A percentile compares a stretch with the other conserved stretches of the same genome.
phyloP scores from a whole-genome alignment of 2,888 invertebrate species.

The Serripes groenlandicus region DNA sequence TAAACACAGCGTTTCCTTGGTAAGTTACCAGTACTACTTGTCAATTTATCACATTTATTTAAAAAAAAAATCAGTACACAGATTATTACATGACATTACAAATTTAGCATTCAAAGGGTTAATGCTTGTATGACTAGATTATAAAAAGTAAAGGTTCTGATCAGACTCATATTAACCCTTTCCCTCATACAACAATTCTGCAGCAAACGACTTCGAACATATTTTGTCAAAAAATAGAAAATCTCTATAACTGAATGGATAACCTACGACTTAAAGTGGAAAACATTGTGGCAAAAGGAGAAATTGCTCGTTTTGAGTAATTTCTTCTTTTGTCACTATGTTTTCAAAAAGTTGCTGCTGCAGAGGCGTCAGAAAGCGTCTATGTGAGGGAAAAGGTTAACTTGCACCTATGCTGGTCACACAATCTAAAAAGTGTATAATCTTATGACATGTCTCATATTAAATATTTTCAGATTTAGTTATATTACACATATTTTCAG shows the following conservation, averaged over 20 bases:
- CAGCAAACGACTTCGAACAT: background rate
- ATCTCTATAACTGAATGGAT: background rate
- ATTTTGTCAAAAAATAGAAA: background rate
- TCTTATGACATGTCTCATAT: background rate
- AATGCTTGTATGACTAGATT: too few relatives aligned
- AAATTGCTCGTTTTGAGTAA: background rate
- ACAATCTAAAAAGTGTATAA: too few relatives aligned
- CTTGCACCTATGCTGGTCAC: too few relatives aligned
- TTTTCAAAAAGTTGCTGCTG: background rate
- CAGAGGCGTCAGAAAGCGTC: background rate
- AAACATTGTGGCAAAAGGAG: background rate
- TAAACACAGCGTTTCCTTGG: too few relatives aligned
- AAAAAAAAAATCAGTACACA: too few relatives aligned
- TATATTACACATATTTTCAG: slow-evolving; percentile 63
- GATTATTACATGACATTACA: too few relatives aligned
- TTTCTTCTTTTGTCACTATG: background rate
- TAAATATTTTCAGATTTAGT: background rate
- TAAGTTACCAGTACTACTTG: too few relatives aligned
- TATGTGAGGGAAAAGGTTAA: background rate
- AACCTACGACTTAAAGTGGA: background rate
- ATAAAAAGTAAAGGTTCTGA: too few relatives aligned
- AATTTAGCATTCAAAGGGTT: too few relatives aligned
- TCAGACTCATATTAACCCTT: too few relatives aligned
- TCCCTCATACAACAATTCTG: background rate
- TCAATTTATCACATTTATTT: too few relatives aligned